Percentiles rank a stretch among this genome's conserved stretches.
phyloP scores from a whole-genome alignment of 2,888 invertebrate genomes.

The Diaprepes abbreviatus region DNA sequence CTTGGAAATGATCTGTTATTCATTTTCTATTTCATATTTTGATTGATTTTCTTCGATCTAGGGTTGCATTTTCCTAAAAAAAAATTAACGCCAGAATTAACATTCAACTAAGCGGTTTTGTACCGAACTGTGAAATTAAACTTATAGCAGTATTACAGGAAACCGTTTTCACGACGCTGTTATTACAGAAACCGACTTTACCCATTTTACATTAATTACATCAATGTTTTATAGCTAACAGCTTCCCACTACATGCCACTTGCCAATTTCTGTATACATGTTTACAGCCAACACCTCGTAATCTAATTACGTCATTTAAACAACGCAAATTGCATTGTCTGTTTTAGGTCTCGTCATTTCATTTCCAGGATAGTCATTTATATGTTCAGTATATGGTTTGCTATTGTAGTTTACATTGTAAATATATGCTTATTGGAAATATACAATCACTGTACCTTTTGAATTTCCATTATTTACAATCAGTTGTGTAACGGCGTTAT shows the following conservation, averaged over 20 bases:
- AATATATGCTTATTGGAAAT: no score
- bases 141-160: no score
- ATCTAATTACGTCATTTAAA: conserved; percentile 20
- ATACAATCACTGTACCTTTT: no score
- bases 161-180: background rate
- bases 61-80: no score
- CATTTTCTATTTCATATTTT: no score
- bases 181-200: background rate
- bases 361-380: background rate
- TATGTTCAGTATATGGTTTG: background rate
- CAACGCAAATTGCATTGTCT: conserved; percentile 17
- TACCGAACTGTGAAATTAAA: no score
- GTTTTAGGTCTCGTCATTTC: background rate
- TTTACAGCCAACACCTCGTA: conserved; percentile 13
- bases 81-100: no score
- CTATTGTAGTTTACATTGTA: background rate
- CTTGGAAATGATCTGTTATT: no score
- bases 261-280: conserved; percentile 15
- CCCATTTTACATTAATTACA: conserved; percentile 1
- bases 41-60: no score
- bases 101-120: no score
- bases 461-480: no score
- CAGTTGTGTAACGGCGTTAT: no score
- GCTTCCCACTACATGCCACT: conserved; percentile 12
- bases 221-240: conserved; percentile 5